Conservation (phyloP, 2,797 vertebrate genomes). For the Hirundo rustica region DNA sequence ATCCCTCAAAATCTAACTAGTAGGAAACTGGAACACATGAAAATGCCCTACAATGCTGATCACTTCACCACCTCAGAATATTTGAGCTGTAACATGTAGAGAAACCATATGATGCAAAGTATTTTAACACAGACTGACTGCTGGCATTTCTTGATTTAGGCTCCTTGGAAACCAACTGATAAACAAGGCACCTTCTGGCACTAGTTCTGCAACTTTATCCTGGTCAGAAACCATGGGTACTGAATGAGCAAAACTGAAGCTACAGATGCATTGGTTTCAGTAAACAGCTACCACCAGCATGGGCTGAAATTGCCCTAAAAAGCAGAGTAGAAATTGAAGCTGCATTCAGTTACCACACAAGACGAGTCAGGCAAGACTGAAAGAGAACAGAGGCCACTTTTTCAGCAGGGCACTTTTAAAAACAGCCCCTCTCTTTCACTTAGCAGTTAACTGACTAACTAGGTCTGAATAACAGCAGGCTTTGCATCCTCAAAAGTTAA, state of each 20-base stretch:
- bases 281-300: not conserved
- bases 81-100: not conserved
- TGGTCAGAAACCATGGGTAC: not conserved
- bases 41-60: not conserved
- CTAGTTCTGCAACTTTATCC: not conserved
- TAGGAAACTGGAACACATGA: not conserved
- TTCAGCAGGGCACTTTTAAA: not conserved
- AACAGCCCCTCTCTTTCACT: not conserved
- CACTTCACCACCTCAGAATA: not conserved
- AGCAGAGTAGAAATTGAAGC: not conserved
- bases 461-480: not conserved
- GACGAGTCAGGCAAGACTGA: not conserved
- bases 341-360: not conserved
- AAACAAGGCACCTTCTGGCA: not conserved
- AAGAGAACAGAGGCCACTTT: accelerated
- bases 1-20: not conserved
- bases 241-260: not conserved
- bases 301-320: not conserved
- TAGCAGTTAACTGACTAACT: not conserved
- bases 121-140: not conserved
- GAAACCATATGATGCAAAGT: not conserved
- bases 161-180: not conserved
- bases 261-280: not conserved
- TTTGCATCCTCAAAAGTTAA: not conserved
- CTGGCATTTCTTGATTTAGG: not conserved